Evolutionary conservation across 2,797 vertebrate genomes (phyloP).

Genomic region (Schizopygopsis pylzovi): DNA sequence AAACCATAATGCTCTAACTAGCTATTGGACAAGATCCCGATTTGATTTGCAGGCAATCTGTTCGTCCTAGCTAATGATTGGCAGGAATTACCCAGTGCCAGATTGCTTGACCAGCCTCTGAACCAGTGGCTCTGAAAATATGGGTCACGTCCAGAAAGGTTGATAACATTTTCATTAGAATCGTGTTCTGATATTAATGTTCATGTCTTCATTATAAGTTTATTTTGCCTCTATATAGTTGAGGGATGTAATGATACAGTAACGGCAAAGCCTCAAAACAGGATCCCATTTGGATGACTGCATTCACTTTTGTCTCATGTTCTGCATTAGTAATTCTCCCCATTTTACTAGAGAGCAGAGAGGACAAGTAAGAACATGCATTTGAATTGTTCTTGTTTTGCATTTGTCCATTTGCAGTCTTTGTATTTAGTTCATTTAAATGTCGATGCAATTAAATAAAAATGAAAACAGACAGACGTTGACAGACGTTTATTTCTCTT

Average conservation of each 20-base stretch:
- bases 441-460: neutral
- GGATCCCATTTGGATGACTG: neutral
- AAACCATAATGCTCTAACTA: slow-evolving; percentile 30
- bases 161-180: neutral
- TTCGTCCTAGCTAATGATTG: slow-evolving; percentile 5
- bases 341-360: neutral
- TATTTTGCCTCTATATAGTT: neutral
- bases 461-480: neutral
- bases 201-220: neutral
- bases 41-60: slow-evolving; percentile 27
- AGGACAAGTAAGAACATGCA: neutral
- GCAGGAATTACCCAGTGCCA: slow-evolving; percentile 16
- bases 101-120: slow-evolving; percentile 20
- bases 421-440: slow-evolving; percentile 4
- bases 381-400: slow-evolving; percentile 20
- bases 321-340: neutral
- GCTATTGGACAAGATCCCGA: slow-evolving; percentile 32
- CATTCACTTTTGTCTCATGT: slow-evolving; percentile 9
- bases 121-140: neutral
- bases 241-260: neutral
- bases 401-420: neutral
- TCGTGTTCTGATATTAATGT: slow-evolving; percentile 18
- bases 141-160: neutral
- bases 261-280: neutral
- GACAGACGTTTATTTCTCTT: slow-evolving; percentile 4